These are phyloP conservation scores for Drosophila rellima DNA, from an alignment of 2,888 invertebrate genomes.

Conservation along the genomic window DNA sequence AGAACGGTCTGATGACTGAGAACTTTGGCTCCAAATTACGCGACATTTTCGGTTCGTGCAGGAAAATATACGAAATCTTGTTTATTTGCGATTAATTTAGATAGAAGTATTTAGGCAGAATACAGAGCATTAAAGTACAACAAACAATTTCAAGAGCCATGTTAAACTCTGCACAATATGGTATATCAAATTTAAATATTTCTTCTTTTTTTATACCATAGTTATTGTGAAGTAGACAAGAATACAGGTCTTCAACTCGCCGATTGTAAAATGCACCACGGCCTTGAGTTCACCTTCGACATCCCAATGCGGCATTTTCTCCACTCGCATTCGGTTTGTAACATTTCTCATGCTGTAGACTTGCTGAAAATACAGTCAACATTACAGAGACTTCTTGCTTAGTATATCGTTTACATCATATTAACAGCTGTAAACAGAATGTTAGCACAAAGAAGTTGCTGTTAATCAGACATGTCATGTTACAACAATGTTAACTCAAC, in stretches of 20 bases:
- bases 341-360: constrained; percentile 43
- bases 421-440: background rate
- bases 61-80: constrained; percentile 24
- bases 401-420: background rate
- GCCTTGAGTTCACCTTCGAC: constrained; percentile 48
- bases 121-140: constrained; percentile 34
- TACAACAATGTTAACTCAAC: background rate
- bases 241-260: constrained; percentile 34
- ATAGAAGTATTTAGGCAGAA: constrained; percentile 28
- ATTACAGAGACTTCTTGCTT: too few relatives aligned
- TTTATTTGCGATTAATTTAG: constrained; percentile 53
- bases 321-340: constrained; percentile 43
- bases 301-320: constrained; percentile 41
- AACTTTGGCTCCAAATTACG: constrained; percentile 48
- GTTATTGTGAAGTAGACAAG: constrained; percentile 16
- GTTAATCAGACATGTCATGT: too few relatives aligned
- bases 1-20: constrained; percentile 6
- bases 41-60: constrained; percentile 23
- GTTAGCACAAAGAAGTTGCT: background rate
- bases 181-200: background rate
- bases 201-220: background rate
- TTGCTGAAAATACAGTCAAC: constrained; percentile 27
- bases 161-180: constrained; percentile 8
- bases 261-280: constrained; percentile 43
- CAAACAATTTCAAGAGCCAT: constrained; percentile 28